A percentile compares a stretch with the other conserved stretches of the same genome.
Evolutionary conservation across 1,140 invertebrate genomes (phyloP).

Genomic region (Ostrea denselamellosa): DNA sequence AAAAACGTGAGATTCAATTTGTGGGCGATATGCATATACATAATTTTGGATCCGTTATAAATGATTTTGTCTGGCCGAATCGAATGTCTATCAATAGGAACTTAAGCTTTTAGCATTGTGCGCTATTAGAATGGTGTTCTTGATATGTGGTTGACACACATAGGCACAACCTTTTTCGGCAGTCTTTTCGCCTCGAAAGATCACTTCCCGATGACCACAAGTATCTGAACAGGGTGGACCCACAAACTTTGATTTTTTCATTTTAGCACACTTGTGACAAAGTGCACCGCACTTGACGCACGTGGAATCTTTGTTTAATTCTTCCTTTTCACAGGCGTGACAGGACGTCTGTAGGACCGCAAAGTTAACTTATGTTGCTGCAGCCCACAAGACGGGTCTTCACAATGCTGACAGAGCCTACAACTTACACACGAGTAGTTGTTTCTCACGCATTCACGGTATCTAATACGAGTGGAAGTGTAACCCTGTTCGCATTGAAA

Average conservation of each 20-base stretch:
- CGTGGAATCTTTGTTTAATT: conserved; percentile 42
- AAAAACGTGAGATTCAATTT: conserved; percentile 51
- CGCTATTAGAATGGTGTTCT: conserved; percentile 42
- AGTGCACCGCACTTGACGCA: conserved; percentile 48
- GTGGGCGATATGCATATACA: conserved; percentile 51
- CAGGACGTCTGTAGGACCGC: conserved; percentile 52
- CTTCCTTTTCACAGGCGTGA: conserved; percentile 44
- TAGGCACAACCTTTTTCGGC: conserved; percentile 47
- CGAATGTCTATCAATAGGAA: conserved; percentile 43
- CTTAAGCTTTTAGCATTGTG: conserved; percentile 54
- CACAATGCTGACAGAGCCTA: conserved; percentile 46
- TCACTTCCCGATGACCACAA: conserved; percentile 27
- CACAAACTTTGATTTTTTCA: conserved; percentile 39
- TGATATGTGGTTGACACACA: conserved; percentile 42
- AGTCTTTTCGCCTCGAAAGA: conserved; percentile 19
- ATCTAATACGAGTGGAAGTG: conserved; percentile 37
- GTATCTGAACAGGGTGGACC: conserved; percentile 44
- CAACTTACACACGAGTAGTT: conserved; percentile 36
- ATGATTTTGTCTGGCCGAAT: conserved; percentile 50
- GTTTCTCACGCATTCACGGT: conserved; percentile 14
- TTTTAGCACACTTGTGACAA: conserved; percentile 46
- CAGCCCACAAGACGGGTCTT: conserved; percentile 34
- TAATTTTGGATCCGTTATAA: conserved; percentile 54
- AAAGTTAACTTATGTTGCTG: conserved; percentile 53
- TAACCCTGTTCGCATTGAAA: conserved; percentile 47